Evolutionary conservation across 2,888 invertebrate species (phyloP).

Genomic region (Stictocephala bisonia): DNA sequence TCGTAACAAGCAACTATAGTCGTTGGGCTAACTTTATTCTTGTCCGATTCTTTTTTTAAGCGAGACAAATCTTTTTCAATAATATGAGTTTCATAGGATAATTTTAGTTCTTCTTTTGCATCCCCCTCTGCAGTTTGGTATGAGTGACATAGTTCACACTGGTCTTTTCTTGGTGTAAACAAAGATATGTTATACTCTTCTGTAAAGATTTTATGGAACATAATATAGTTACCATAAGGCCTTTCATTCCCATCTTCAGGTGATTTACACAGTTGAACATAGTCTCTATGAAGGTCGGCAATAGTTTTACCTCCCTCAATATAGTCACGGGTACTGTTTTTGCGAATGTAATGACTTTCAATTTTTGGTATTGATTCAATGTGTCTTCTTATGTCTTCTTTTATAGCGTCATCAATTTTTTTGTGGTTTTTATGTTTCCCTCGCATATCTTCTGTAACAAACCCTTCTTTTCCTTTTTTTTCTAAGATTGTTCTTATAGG

Average conservation of each 20-base stretch:
- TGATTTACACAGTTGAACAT: constrained; percentile 20
- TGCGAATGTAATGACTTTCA: constrained; percentile 32
- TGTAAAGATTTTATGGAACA: constrained; percentile 37
- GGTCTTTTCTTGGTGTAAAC: constrained; percentile 59
- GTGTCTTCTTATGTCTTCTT: constrained; percentile 26
- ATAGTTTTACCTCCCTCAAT: constrained; percentile 42
- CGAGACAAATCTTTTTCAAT: constrained; percentile 55
- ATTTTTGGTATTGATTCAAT: constrained; percentile 30
- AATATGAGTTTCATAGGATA: constrained; percentile 55
- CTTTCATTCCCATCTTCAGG: constrained; percentile 19
- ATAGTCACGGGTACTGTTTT: constrained; percentile 19
- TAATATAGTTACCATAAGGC: constrained; percentile 33
- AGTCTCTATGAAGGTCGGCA: constrained; percentile 54
- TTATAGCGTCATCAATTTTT: constrained; percentile 41
- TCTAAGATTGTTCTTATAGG: constrained; percentile 18
- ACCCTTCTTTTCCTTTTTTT: neutral
- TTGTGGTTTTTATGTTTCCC: constrained; percentile 23
- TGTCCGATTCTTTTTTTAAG: constrained; percentile 58
- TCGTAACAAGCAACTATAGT: constrained; percentile 59
- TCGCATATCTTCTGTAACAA: constrained; percentile 20
- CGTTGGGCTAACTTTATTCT: constrained; percentile 50
- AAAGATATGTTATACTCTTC: constrained; percentile 58
- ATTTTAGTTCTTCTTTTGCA: constrained; percentile 55
- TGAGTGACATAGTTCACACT: constrained; percentile 59
- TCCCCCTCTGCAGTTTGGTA: constrained; percentile 58